phyloP scores from a whole-genome alignment of 2,797 vertebrate genomes.

The Arctocebus calabarensis region DNA sequence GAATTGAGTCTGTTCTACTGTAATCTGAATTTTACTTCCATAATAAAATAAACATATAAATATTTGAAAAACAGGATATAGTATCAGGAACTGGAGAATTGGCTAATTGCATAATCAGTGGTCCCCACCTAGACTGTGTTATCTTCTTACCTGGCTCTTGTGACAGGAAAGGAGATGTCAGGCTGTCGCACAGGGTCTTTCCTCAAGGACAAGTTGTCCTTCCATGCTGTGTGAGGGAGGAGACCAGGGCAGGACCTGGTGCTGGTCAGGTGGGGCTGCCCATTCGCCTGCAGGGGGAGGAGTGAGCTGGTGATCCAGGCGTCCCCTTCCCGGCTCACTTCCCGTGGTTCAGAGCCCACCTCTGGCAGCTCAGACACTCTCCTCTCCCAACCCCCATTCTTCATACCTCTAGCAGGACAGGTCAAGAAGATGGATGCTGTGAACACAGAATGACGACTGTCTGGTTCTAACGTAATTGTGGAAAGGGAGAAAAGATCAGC shows the following conservation, averaged over 20 bases:
- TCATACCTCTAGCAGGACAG: background rate
- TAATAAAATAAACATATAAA: background rate
- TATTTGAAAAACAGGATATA: background rate
- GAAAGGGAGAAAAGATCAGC: background rate
- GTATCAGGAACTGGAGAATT: constrained; percentile 14
- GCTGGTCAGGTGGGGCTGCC: background rate
- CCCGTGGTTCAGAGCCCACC: background rate
- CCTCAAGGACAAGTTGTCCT: background rate
- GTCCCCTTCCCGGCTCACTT: background rate
- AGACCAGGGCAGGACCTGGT: background rate
- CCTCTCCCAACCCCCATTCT: background rate
- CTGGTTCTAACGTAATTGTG: background rate
- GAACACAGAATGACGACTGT: background rate
- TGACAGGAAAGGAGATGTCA: background rate
- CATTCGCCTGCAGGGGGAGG: background rate
- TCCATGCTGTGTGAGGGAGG: background rate
- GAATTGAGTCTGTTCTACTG: background rate
- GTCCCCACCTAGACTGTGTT: background rate
- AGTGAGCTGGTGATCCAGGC: background rate
- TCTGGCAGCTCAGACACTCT: background rate
- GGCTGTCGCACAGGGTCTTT: background rate
- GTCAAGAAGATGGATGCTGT: background rate
- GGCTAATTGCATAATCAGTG: background rate
- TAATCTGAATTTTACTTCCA: constrained; percentile 35
- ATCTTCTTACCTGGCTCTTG: background rate